phyloP scores from a whole-genome alignment of 2,888 invertebrate genomes.

The Cremastinae sp. region DNA sequence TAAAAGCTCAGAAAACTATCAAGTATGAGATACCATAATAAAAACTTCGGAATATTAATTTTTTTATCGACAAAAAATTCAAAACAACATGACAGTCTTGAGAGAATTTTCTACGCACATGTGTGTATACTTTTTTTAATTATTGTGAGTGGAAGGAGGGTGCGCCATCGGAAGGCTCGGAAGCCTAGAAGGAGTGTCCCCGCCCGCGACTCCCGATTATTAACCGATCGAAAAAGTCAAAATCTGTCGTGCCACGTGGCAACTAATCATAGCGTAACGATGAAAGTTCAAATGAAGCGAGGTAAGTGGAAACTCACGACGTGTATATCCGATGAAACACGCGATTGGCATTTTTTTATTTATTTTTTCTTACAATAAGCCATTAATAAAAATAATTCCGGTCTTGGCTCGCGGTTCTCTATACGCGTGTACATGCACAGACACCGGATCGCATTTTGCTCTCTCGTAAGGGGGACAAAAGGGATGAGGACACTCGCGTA shows the following conservation, averaged over 20 bases:
- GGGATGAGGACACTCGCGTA: slow-evolving; percentile 69
- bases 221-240: slow-evolving; percentile 70
- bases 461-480: slow-evolving; percentile 37
- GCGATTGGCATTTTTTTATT: not conserved
- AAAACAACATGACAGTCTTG: too few relatives aligned
- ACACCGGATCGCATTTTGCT: slow-evolving; percentile 6
- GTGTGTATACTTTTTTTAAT: slow-evolving; percentile 44
- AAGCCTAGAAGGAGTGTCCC: slow-evolving; percentile 47
- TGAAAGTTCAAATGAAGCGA: slow-evolving; percentile 49
- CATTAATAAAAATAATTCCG: slow-evolving; percentile 32
- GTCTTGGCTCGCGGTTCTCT: slow-evolving; percentile 35
- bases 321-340: not conserved
- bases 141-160: slow-evolving; percentile 54
- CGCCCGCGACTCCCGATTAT: slow-evolving; percentile 54
- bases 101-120: slow-evolving; percentile 1
- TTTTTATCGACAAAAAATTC: too few relatives aligned
- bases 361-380: slow-evolving; percentile 9
- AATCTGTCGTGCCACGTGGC: slow-evolving; percentile 74
- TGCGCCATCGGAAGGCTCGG: slow-evolving; percentile 29
- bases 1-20: too few relatives aligned
- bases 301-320: slow-evolving; percentile 6
- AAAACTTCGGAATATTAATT: too few relatives aligned
- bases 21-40: too few relatives aligned
- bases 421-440: not conserved
- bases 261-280: slow-evolving; percentile 75